These are phyloP conservation scores for Orestias chungarensis DNA, from an alignment of 2,797 vertebrate genomes.

Conservation along the genomic window DNA sequence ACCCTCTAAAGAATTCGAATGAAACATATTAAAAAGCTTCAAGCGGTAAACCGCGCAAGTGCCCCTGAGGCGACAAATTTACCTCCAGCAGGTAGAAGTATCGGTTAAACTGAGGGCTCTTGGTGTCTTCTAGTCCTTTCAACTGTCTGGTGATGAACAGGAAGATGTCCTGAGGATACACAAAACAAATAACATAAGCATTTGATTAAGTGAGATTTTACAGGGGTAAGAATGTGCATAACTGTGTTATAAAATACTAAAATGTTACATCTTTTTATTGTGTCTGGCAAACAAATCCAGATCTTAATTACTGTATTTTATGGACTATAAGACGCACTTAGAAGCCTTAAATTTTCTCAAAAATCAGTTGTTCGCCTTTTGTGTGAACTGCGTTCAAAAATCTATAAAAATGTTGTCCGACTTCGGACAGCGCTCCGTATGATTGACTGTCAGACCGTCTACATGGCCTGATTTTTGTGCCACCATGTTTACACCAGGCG, in stretches of 20 bases:
- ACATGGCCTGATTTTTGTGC: too few relatives aligned
- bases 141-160: constrained; percentile 99
- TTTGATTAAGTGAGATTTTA: neutral
- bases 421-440: too few relatives aligned
- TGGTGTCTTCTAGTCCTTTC: constrained; percentile 98
- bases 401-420: too few relatives aligned
- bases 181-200: constrained; percentile 38
- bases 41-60: neutral
- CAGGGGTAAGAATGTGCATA: neutral
- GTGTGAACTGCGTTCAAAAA: too few relatives aligned
- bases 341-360: too few relatives aligned
- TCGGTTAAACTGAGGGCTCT: constrained; percentile 99
- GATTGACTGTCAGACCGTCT: too few relatives aligned
- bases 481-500: too few relatives aligned
- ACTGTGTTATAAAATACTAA: neutral
- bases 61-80: constrained; percentile 14
- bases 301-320: too few relatives aligned
- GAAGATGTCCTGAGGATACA: constrained; percentile 95
- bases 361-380: too few relatives aligned
- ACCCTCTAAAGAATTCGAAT: neutral
- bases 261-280: neutral
- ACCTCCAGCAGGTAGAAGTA: constrained; percentile 99
- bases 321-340: too few relatives aligned
- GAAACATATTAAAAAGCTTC: neutral
- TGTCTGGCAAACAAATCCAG: neutral